Evolutionary conservation across 1,140 invertebrate genomes (phyloP), one percentile per base, ranked within the genome.

Genomic region (Pseudomyrmex flavicornis): DNA sequence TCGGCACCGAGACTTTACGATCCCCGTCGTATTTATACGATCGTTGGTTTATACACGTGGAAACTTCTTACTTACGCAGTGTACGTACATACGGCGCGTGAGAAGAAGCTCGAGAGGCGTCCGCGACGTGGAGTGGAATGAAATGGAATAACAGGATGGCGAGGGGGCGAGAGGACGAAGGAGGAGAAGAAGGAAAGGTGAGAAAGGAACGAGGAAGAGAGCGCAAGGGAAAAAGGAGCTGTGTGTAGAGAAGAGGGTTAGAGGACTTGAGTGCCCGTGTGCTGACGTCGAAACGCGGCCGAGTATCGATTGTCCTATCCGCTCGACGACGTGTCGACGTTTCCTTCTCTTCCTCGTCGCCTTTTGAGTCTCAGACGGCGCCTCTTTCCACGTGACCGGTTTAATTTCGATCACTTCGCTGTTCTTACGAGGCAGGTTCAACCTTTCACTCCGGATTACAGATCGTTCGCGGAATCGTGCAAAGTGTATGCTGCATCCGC

Each of bases 1-100:
- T 84, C 86, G 35, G 72, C 80, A 58, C 72, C 86, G 83, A 35
- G 35, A 56, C 83, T 88, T 88, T 88, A 88, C 83, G 87, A 88
- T 72, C 35, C 35, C 35, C 48, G 82, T 58, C 70, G 85, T 84
- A 87, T 87, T 88, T 88, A 87, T 88, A 87, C 76, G 85, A 87
- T 88, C 86, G 72, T 74, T 69, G 72, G 75, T 88, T 77, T 85
- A 88, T 82, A 87, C 50, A 46, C 70, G 74, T 74, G 69, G 74
- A 88, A 87, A 87, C 76, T 87, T 85, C 70, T 87, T 87, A 82
- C 75, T 84, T 82, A 68, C 61, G 70, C 61, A 20, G 70, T 4
- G 52, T 70, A 68, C 58, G 50, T 76, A 76, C 12, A 48, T 76
- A 76, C 26, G 76, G 22, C 56, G 69, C 79, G 85, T 59, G 82